phyloP scores from a whole-genome alignment of 2,888 invertebrate genomes.

The Tipula unca region DNA sequence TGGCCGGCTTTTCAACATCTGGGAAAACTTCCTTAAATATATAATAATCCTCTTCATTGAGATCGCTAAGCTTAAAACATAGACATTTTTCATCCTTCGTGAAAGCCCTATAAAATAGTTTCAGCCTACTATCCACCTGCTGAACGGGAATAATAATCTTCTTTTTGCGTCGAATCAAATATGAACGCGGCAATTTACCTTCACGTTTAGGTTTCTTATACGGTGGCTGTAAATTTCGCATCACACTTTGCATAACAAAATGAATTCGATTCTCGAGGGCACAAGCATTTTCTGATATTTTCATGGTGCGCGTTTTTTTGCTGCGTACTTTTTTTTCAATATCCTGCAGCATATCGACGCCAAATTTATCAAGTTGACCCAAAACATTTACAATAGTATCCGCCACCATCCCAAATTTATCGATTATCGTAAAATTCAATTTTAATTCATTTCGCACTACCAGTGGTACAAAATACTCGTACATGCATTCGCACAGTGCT shows the following conservation, averaged over 20 bases:
- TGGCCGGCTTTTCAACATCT: slow-evolving; percentile 28
- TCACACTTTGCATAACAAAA: slow-evolving; percentile 35
- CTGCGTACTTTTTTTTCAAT: slow-evolving; percentile 32
- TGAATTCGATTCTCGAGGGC: slow-evolving; percentile 36
- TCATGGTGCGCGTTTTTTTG: slow-evolving; percentile 29
- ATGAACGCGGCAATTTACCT: slow-evolving; percentile 32
- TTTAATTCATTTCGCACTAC: slow-evolving; percentile 32
- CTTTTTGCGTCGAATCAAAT: slow-evolving; percentile 25
- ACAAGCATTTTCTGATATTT: slow-evolving; percentile 34
- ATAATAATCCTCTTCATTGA: slow-evolving; percentile 31
- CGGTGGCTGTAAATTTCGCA: slow-evolving; percentile 35
- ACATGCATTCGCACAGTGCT: slow-evolving; percentile 34
- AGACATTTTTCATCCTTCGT: slow-evolving; percentile 26
- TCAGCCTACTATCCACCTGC: slow-evolving; percentile 29
- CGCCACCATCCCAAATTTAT: slow-evolving; percentile 35
- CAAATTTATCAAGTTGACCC: slow-evolving; percentile 33
- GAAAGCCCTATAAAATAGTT: slow-evolving; percentile 36
- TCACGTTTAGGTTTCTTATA: slow-evolving; percentile 30
- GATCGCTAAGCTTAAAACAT: background rate
- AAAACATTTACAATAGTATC: slow-evolving; percentile 20
- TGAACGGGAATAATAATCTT: background rate
- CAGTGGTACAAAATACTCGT: slow-evolving; percentile 33
- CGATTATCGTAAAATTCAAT: slow-evolving; percentile 29
- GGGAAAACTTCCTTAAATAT: slow-evolving; percentile 30
- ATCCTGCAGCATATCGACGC: slow-evolving; percentile 27